Conservation (phyloP, 2,888 invertebrate genomes). For the Trachelus tabidus region DNA sequence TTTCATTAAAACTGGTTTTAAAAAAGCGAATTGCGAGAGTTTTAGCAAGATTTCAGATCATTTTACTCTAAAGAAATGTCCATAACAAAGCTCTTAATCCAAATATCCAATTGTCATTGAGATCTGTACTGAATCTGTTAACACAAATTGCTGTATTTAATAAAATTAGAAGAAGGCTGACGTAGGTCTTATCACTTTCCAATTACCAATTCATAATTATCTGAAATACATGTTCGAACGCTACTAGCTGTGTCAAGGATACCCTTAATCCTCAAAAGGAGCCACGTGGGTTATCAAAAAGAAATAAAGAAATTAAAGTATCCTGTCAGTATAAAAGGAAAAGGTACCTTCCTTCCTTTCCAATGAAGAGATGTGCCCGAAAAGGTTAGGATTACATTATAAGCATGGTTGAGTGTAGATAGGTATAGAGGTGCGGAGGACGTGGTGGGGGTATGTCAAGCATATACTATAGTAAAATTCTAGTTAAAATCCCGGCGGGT, state of each 20-base stretch:
- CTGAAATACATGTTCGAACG: background rate
- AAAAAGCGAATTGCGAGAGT: background rate
- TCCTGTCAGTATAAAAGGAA: background rate
- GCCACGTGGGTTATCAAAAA: background rate
- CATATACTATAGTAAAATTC: too few relatives aligned
- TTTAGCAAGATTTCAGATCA: background rate
- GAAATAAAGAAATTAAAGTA: background rate
- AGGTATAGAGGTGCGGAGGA: too few relatives aligned
- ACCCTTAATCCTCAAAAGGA: background rate
- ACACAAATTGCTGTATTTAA: background rate
- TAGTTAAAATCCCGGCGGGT: too few relatives aligned
- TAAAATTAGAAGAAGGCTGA: background rate
- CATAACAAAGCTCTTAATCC: background rate
- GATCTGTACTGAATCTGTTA: background rate
- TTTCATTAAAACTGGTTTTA: constrained; percentile 6
- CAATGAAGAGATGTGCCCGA: too few relatives aligned
- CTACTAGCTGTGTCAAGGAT: background rate
- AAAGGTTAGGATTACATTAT: too few relatives aligned
- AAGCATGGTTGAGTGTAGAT: too few relatives aligned
- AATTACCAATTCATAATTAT: background rate
- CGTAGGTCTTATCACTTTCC: background rate
- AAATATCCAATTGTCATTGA: background rate
- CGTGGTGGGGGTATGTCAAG: too few relatives aligned
- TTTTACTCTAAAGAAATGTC: background rate
- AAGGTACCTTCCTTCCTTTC: background rate